phyloP scores from a whole-genome alignment of 2,113 vertebrate genomes.

The Phylloscopus whistleri region DNA sequence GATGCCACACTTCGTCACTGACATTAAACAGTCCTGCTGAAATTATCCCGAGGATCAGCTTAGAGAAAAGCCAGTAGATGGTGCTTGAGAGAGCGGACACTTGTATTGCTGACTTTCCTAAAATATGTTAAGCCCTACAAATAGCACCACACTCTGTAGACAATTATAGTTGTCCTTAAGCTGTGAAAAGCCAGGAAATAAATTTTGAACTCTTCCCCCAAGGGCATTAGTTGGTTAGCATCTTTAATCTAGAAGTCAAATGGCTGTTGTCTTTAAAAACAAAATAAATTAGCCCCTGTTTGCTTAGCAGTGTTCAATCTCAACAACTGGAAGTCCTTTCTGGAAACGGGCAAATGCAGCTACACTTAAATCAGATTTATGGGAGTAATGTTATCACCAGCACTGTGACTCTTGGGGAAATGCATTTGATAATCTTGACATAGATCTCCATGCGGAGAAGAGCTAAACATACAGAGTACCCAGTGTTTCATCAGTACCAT shows the following conservation, averaged over 20 bases:
- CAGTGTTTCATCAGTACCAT: background rate
- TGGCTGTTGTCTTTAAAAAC: background rate
- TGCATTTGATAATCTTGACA: background rate
- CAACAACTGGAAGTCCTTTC: background rate
- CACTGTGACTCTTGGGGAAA: background rate
- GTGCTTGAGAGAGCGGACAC: background rate
- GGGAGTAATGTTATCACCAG: background rate
- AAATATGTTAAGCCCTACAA: background rate
- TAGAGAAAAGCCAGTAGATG: background rate
- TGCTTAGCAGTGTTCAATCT: fast-evolving
- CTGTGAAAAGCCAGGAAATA: background rate
- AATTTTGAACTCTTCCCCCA: background rate
- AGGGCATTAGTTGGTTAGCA: background rate
- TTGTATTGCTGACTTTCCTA: background rate
- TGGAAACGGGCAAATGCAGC: background rate
- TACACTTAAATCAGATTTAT: background rate
- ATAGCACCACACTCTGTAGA: background rate
- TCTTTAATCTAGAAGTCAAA: background rate
- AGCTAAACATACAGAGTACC: background rate
- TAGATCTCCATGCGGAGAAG: background rate
- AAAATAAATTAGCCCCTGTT: background rate
- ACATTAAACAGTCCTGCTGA: background rate
- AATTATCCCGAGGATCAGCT: background rate
- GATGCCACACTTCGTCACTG: too few species aligned
- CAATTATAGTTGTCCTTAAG: background rate